These are phyloP conservation scores for Lasioglossum albipes DNA, from an alignment of 1,140 invertebrate genomes.

Conservation along the genomic window DNA sequence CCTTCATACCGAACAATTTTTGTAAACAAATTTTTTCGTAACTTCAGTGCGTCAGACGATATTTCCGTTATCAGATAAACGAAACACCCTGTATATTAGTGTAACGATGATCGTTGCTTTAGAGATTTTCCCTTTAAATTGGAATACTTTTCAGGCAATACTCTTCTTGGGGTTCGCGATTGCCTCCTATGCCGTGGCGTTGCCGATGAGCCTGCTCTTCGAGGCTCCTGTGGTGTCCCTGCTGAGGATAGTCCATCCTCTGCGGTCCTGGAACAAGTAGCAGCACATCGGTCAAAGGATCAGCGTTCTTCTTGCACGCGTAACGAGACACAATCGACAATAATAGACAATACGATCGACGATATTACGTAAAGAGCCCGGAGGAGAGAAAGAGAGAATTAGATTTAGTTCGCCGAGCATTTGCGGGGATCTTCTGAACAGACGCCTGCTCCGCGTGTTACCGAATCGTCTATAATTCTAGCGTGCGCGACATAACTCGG, in stretches of 20 bases:
- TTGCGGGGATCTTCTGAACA: not conserved
- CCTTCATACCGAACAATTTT: too few species aligned
- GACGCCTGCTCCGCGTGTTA: not conserved
- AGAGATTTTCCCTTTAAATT: not conserved
- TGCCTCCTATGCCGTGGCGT: slow-evolving; percentile 59
- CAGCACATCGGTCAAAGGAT: not conserved
- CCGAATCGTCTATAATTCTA: too few species aligned
- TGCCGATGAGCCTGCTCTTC: slow-evolving; percentile 68
- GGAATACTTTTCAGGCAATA: slow-evolving; percentile 54
- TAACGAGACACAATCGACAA: not conserved
- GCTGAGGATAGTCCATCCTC: slow-evolving; percentile 69
- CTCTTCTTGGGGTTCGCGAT: slow-evolving; percentile 65
- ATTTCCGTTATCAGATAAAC: too few species aligned
- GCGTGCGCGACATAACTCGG: too few species aligned
- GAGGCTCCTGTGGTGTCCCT: slow-evolving; percentile 73
- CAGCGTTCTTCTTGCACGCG: not conserved
- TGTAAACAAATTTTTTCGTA: too few species aligned
- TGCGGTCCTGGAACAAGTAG: slow-evolving; percentile 60
- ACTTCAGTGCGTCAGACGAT: too few species aligned
- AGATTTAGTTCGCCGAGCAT: too few species aligned
- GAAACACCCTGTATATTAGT: too few species aligned
- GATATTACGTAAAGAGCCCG: not conserved
- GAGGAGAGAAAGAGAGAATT: too few species aligned
- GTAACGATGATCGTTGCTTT: too few species aligned
- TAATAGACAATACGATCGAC: not conserved